These are phyloP conservation scores for Notiomystis cincta DNA, from an alignment of 2,113 vertebrate species.

Conservation along the genomic window DNA sequence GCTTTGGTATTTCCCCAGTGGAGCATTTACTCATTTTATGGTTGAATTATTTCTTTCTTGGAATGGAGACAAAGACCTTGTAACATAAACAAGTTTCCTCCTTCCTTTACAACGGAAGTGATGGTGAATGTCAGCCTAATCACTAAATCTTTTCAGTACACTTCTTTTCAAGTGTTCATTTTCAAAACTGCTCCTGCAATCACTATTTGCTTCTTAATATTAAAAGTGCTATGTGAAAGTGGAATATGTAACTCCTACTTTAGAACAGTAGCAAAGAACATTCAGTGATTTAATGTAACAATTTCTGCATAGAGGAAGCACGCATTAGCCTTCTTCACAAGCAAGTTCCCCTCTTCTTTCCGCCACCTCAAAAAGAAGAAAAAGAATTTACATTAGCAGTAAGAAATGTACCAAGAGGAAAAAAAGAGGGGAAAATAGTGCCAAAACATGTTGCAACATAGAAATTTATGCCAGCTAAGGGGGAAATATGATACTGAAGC, in stretches of 20 bases:
- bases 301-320: background rate
- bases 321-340: background rate
- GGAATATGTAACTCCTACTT: background rate
- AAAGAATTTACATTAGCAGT: rapidly evolving
- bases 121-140: background rate
- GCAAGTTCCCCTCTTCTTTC: rapidly evolving
- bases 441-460: background rate
- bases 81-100: background rate
- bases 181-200: background rate
- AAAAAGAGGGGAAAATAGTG: background rate
- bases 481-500: background rate
- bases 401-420: background rate
- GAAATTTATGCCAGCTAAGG: background rate
- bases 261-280: background rate
- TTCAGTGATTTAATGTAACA: background rate
- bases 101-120: background rate
- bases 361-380: rapidly evolving
- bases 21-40: background rate
- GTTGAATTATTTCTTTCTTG: background rate
- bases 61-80: background rate
- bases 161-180: background rate
- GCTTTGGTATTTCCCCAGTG: background rate
- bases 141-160: background rate
- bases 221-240: background rate
- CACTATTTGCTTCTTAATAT: background rate